Conservation (phyloP, 2,113 vertebrate genomes). For the Montifringilla adamsi region DNA sequence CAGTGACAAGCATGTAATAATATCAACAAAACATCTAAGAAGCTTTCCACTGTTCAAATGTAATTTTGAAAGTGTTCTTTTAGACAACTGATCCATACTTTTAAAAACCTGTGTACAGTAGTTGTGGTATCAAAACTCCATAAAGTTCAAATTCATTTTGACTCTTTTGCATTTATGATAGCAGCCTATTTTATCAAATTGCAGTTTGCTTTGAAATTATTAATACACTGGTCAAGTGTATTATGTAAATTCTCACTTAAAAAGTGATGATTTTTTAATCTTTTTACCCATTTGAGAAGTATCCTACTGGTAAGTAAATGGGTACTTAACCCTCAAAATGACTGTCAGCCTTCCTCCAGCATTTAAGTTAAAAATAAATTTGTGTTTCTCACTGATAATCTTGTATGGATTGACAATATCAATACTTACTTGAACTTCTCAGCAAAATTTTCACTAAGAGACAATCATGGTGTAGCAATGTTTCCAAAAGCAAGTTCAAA, state of each 20-base stretch:
- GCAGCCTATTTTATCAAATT: not conserved
- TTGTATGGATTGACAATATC: not conserved
- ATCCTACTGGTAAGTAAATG: not conserved
- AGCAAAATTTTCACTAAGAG: conserved; percentile 85
- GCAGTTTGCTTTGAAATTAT: not conserved
- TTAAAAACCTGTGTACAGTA: not conserved
- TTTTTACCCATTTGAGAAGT: not conserved
- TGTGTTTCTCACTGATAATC: not conserved
- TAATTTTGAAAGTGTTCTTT: not conserved
- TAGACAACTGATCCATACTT: not conserved
- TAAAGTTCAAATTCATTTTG: not conserved
- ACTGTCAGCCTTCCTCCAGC: not conserved
- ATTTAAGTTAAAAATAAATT: not conserved
- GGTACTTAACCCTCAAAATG: not conserved
- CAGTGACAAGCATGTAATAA: not conserved
- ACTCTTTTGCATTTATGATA: not conserved
- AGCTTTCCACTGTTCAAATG: not conserved
- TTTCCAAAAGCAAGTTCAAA: conserved; percentile 85
- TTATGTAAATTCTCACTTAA: not conserved
- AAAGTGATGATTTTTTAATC: not conserved
- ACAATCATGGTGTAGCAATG: conserved; percentile 82
- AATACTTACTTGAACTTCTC: conserved; percentile 84
- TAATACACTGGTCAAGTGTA: not conserved
- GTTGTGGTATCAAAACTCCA: not conserved
- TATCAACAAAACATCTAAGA: not conserved